phyloP scores from a whole-genome alignment of 30 jellyfish, hydroid and myxozoan species.

The Mastigias papua region DNA sequence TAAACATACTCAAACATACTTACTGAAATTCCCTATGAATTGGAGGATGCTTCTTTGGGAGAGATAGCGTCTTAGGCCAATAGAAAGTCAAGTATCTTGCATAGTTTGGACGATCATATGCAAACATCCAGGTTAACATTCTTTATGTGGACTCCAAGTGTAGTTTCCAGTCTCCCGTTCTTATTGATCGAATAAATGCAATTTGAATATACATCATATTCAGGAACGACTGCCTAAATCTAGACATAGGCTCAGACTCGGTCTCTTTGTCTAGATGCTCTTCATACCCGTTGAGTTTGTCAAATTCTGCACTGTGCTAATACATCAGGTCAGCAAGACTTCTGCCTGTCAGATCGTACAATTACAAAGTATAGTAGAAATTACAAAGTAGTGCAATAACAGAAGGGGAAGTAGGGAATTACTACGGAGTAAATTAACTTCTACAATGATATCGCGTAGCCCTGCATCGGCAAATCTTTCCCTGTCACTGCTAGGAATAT shows the following conservation, averaged over 20 bases:
- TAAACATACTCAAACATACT: too few relatives aligned
- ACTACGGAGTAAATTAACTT: slow-evolving; percentile 51
- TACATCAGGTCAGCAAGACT: slow-evolving; percentile 38
- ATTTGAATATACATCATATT: slow-evolving; percentile 36
- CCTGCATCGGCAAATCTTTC: slow-evolving; percentile 70
- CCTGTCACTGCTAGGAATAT: slow-evolving; percentile 62
- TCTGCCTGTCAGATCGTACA: slow-evolving; percentile 11
- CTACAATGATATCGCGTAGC: slow-evolving; percentile 59
- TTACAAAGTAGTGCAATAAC: too few relatives aligned
- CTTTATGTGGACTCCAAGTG: too few relatives aligned
- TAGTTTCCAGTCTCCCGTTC: slow-evolving; percentile 68
- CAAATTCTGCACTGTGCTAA: not conserved
- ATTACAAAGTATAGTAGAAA: not conserved
- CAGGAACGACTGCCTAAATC: slow-evolving; percentile 66
- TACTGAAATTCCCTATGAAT: too few relatives aligned
- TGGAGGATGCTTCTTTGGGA: too few relatives aligned
- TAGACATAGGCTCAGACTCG: slow-evolving; percentile 56
- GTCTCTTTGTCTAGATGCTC: slow-evolving; percentile 11
- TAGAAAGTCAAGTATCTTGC: too few relatives aligned
- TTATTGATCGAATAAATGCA: slow-evolving; percentile 49
- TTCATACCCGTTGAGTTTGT: slow-evolving; percentile 32
- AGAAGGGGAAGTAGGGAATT: slow-evolving; percentile 13
- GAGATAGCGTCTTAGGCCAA: too few relatives aligned
- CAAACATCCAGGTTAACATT: too few relatives aligned
- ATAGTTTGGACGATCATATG: too few relatives aligned